Evolutionary conservation across 2,113 vertebrate genomes (phyloP), one percentile per base, ranked within the genome.

Genomic region (Clarias macrocephalus): DNA sequence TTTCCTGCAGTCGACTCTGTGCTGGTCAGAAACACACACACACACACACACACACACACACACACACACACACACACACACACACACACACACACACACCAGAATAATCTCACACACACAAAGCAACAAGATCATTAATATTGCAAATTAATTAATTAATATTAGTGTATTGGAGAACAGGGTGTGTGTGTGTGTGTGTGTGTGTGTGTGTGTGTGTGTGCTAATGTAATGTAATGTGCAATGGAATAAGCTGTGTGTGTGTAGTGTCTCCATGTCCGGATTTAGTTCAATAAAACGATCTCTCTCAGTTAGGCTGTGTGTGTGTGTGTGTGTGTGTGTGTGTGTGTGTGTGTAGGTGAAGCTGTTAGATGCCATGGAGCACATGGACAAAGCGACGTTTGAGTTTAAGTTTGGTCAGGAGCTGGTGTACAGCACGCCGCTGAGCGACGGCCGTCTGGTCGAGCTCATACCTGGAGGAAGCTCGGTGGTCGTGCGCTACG

Each of bases 381-480:
- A 95, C 88, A 98, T 98, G 97, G 98, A 99, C 93, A 96, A 95
- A 92, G 97, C 97, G 76, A 98, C 97, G 0, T 99, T 97, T 91
- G 97, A 99, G 89, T 98, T 98, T 93, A 96, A 98, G 91, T 99
- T 99, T 87, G 98, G 97, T 18, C 96, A 96, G 88, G 98, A 99
- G 88, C 93, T 99, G 89, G 97, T 97, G 0, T 99, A 98, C 94
- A 98, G 96, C 0, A 99, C 98, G 0, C 96, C 96, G 48, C 95
- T 98, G 86, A 99, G 97, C 6, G 97, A 98, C 72, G 96, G 97
- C 13, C 92, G 93, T 28, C 87, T 97, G 93, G 95, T 97, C 90
- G 98, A 99, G 86, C 96, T 99, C 88, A 94, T 98, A 62, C 97
- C 97, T 0, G 95, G 96, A 0, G 98, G 98, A 80, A 92, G 95